Conservation (phyloP, 2,888 invertebrate species). For the Rhagonycha fulva region DNA sequence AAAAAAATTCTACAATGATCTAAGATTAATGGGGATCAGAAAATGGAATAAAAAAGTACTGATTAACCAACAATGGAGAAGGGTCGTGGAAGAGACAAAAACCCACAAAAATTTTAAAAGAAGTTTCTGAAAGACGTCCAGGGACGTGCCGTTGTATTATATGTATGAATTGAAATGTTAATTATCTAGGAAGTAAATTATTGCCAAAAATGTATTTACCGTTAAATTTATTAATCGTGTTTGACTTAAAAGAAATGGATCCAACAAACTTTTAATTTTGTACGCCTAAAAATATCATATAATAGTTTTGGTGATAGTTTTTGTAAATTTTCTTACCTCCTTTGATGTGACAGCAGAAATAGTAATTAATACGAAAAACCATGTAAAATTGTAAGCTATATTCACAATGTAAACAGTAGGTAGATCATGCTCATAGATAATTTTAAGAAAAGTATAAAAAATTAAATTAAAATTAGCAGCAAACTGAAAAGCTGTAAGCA, state of each 20-base stretch:
- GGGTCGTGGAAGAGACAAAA: too few relatives aligned
- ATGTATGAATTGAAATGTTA: too few relatives aligned
- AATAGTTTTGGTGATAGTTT: not conserved
- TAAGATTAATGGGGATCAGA: too few relatives aligned
- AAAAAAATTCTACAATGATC: too few relatives aligned
- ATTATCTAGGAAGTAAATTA: too few relatives aligned
- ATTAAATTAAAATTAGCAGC: not conserved
- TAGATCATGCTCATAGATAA: not conserved
- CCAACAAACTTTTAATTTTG: not conserved
- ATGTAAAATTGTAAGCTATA: not conserved
- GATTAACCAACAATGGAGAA: too few relatives aligned
- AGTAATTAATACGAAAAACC: not conserved
- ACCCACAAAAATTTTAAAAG: too few relatives aligned
- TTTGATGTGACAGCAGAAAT: not conserved
- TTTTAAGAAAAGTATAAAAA: not conserved
- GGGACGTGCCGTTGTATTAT: too few relatives aligned
- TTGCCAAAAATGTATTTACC: not conserved
- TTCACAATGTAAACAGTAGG: not conserved
- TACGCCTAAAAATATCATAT: not conserved
- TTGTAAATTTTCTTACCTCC: not conserved
- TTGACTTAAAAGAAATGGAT: not conserved
- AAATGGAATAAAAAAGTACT: too few relatives aligned
- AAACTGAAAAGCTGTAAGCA: not conserved
- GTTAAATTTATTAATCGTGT: not conserved
- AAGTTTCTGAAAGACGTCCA: too few relatives aligned